Conservation (phyloP, 2,888 invertebrate species). For the Campopleginae sp. region DNA sequence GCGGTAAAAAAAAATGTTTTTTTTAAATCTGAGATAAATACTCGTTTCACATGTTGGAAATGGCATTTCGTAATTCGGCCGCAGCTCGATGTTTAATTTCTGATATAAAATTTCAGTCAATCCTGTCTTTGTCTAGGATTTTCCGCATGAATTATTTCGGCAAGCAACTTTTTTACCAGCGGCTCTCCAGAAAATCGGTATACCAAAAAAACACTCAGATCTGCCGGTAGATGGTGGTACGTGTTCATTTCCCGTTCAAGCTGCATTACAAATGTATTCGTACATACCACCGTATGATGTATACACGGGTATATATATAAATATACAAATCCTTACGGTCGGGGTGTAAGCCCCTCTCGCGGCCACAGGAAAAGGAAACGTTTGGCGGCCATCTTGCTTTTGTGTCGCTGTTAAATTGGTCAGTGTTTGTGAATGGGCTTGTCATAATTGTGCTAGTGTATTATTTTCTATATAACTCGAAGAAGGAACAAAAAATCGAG, state of each 20-base stretch:
- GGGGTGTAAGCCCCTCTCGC: constrained; percentile 44
- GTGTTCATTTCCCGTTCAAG: not conserved
- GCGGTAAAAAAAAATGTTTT: not conserved
- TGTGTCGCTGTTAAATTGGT: constrained; percentile 76
- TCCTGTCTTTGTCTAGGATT: not conserved
- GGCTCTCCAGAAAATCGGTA: not conserved
- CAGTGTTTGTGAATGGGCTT: constrained; percentile 82
- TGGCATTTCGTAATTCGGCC: not conserved
- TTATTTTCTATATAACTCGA: constrained; percentile 75
- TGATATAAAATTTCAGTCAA: not conserved
- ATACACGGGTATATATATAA: constrained; percentile 20
- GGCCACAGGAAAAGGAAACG: constrained; percentile 76
- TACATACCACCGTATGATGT: not conserved
- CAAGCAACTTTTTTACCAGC: constrained; percentile 1
- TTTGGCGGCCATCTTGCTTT: constrained; percentile 79
- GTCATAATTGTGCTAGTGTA: constrained; percentile 79
- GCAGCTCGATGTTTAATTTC: not conserved
- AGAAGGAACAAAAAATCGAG: not conserved
- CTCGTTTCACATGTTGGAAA: not conserved
- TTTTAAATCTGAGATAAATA: not conserved
- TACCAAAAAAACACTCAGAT: not conserved
- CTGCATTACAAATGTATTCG: not conserved
- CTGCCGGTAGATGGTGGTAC: constrained; percentile 21
- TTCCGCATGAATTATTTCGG: not conserved
- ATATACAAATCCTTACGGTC: not conserved